Base-by-base conservation (phyloP, 2,113 vertebrate species). In the Brachyhypopomus occidentalis region DNA sequence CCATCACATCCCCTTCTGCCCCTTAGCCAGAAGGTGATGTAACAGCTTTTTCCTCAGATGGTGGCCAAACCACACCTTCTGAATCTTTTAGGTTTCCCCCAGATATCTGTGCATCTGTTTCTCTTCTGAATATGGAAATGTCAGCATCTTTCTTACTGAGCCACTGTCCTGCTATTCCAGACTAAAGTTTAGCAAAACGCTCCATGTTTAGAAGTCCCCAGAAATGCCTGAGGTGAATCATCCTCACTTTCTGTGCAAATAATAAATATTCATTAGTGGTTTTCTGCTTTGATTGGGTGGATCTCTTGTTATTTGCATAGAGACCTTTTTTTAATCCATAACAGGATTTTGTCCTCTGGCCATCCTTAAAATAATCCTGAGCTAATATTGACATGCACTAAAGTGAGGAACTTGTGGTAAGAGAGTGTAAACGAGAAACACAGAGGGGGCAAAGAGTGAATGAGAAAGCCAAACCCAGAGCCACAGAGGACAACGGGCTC, bases 341-440 rank as follows among this genome's bases (percentile, higher is more conserved):
- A 16, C 63, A 22, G 58, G 8, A 23, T 25, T 63, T 23, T 63
- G 9, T 30, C 63, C 63, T 34, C 25, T 27, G 14, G 59, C 7
- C 23, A 63, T 27, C 62, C 62, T 9, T 38, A 63, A 88, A 79
- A 74, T 87, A 45, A 20, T 76, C 22, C 11, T 72, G 72, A 60
- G 45, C 41, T 56, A 52, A 59, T 73, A 67, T n/a, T 77, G 67
- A 62, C 79, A 79, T 79, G 66, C 75, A 81, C 67, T 69, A 36
- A 20, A 60, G 75, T 17, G 58, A 58, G 62, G 74, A 75, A 67
- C 59, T 23, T 16, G 52, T 62, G 36, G 30, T 27, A 36, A 58
- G 20, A 59, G 16, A 62, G 74, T 60, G 56, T n/a, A 36, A 66
- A 41, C 30, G 41, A 56, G 64, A 36, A n/a, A 55, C 63, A 20